Conservation (phyloP, 2,888 invertebrate species). For the Dilophus febrilis region DNA sequence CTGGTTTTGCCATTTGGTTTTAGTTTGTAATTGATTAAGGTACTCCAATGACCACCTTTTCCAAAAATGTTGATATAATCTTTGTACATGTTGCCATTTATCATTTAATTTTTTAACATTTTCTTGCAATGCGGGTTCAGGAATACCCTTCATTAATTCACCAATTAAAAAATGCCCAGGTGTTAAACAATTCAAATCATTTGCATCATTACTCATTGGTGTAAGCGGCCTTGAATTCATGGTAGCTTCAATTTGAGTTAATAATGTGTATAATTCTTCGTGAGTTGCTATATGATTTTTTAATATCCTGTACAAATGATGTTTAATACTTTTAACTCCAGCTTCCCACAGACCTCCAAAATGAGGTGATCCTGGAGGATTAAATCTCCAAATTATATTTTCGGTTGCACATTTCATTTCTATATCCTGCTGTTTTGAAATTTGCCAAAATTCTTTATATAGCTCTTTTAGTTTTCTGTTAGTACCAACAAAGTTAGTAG, state of each 20-base stretch:
- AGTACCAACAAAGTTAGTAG: background rate
- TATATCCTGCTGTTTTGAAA: background rate
- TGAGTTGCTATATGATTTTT: constrained; percentile 12
- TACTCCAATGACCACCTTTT: background rate
- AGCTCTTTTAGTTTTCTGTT: background rate
- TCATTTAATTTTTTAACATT: background rate
- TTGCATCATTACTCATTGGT: constrained; percentile 9
- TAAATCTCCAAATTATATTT: constrained; percentile 15
- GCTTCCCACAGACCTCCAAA: constrained; percentile 20
- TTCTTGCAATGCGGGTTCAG: constrained; percentile 3
- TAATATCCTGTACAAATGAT: constrained; percentile 14
- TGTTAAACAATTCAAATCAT: constrained; percentile 7
- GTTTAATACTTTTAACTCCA: constrained; percentile 15
- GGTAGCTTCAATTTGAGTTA: constrained; percentile 15
- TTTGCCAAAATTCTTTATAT: too few species aligned
- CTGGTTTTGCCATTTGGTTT: too few species aligned
- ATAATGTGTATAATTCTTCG: constrained; percentile 15
- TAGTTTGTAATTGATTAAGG: background rate
- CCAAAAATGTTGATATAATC: background rate
- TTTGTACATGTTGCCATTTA: background rate
- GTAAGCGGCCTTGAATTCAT: constrained; percentile 16
- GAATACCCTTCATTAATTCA: constrained; percentile 6
- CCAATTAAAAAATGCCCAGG: constrained; percentile 10
- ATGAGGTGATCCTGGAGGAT: constrained; percentile 16
- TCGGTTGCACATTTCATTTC: background rate